Base-by-base conservation (phyloP, 2,888 invertebrate genomes). In the Xestia ashworthii region DNA sequence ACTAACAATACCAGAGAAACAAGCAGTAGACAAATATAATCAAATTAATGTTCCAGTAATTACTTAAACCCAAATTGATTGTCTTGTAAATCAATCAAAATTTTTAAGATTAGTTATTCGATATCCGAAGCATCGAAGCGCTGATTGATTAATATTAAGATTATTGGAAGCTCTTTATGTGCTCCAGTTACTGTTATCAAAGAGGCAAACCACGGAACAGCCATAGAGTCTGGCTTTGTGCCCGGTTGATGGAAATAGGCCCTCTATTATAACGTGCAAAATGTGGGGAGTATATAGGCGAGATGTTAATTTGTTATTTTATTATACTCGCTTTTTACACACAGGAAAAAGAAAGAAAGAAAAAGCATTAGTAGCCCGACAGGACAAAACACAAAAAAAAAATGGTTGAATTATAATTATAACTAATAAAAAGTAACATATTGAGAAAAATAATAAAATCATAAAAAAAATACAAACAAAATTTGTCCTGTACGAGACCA, bases 121-220 rank as follows among this genome's bases (percentile, higher is more conserved):
- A 83, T 81, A 83, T 69, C 32, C 25, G 53, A 83, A 79, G 64
- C 65, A 67, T 60, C 22, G 25, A 32, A 41, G 9, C 16, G 53
- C 53, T 79, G 73, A 79, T 78, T 83, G 41, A 16, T 69, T 69
- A 22, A 48, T 38, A 83, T 55, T 55, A 22, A 65, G 46, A 48
- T 82, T 76, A 80, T 67, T 25, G 1, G 65, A 81, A 80, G 68
- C 64, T 62, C 44, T 41, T 1, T 12, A 48, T n/a, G 41, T 46
- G 32, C 8, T 32, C 19, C 55, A n/a, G 46, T 74, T 32, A 11
- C 14, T 71, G 25, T 44, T 38, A 5, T 6, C 12, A 46, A 11
- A 8, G n/a, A 65, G 22, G 25, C 0, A 19, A 48, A 77, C 3
- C 9, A 48, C 38, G 19, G 38, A 68, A 19, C 0, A 48, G 46